These are phyloP conservation scores for Amblyjoppa fuscipennis DNA, from an alignment of 2,888 invertebrate species.

Conservation along the genomic window DNA sequence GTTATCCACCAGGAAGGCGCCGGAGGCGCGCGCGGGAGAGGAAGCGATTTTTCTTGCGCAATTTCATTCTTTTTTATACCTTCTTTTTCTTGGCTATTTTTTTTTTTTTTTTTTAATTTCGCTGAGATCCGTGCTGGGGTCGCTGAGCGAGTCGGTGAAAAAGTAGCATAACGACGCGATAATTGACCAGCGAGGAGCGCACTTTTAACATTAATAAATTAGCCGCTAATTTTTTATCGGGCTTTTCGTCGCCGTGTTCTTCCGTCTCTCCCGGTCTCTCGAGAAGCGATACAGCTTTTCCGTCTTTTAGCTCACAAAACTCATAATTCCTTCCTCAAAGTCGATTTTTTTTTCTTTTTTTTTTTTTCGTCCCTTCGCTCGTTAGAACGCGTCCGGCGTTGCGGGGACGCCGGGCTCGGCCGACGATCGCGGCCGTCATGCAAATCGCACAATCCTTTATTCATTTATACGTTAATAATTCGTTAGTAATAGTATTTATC, in stretches of 20 bases:
- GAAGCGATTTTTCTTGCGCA: constrained; percentile 21
- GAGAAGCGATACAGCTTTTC: constrained; percentile 15
- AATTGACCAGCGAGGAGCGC: constrained; percentile 65
- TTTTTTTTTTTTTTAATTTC: constrained; percentile 30
- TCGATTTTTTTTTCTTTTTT: constrained; percentile 21
- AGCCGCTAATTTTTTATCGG: constrained; percentile 67
- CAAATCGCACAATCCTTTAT: constrained; percentile 55
- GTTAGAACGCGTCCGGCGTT: constrained; percentile 23
- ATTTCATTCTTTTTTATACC: constrained; percentile 48
- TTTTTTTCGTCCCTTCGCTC: constrained; percentile 12
- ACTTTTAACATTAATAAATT: constrained; percentile 70
- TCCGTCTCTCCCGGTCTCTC: constrained; percentile 4
- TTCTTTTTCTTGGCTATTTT: constrained; percentile 23
- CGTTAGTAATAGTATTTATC: constrained; percentile 70
- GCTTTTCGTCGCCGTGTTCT: constrained; percentile 35
- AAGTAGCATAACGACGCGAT: constrained; percentile 49
- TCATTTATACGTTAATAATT: constrained; percentile 68
- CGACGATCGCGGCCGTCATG: not conserved
- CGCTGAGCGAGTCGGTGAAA: constrained; percentile 17
- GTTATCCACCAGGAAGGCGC: constrained; percentile 11
- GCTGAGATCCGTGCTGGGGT: constrained; percentile 23
- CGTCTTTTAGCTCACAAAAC: constrained; percentile 5
- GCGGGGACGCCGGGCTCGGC: constrained; percentile 7
- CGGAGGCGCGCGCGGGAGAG: not conserved
- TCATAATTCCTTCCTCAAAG: constrained; percentile 45